phyloP scores from a whole-genome alignment of 2,113 vertebrate species.

The Zosterops hypoxanthus region DNA sequence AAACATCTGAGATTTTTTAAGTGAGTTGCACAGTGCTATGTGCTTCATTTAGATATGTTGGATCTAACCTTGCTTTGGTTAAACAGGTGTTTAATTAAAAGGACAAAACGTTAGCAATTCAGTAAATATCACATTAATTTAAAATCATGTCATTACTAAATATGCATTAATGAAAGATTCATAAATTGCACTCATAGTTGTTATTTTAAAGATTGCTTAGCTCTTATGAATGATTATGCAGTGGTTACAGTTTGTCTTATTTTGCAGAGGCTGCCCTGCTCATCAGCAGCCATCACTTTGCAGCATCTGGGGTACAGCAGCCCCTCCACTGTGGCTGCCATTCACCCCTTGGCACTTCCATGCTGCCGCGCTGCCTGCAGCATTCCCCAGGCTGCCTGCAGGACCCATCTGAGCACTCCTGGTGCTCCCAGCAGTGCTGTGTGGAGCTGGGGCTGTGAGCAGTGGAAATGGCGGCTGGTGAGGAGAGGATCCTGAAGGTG shows the following conservation, averaged over 20 bases:
- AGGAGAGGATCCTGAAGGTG: not conserved
- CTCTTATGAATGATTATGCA: constrained; percentile 2
- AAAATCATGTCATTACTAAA: constrained; percentile 33
- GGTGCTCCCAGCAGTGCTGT: not conserved
- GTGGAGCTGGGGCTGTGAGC: not conserved
- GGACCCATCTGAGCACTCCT: not conserved
- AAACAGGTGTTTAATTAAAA: constrained; percentile 57
- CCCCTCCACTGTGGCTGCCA: not conserved
- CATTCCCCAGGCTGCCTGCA: not conserved
- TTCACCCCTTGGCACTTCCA: not conserved
- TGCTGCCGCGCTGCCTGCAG: not conserved
- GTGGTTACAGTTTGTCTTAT: not conserved
- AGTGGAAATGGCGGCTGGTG: not conserved
- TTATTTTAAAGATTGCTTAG: constrained; percentile 48
- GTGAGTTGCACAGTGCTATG: not conserved
- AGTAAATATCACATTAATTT: constrained; percentile 55
- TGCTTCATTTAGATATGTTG: not conserved
- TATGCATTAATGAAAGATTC: constrained; percentile 21
- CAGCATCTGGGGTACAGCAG: not conserved
- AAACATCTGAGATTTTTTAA: not conserved
- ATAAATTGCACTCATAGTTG: constrained; percentile 10
- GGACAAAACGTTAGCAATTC: constrained; percentile 46
- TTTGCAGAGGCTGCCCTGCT: not conserved
- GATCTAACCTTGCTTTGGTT: constrained; percentile 12
- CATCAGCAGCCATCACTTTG: not conserved